phyloP scores from a whole-genome alignment of 2,113 vertebrate species.

The Haliaeetus leucogaster region DNA sequence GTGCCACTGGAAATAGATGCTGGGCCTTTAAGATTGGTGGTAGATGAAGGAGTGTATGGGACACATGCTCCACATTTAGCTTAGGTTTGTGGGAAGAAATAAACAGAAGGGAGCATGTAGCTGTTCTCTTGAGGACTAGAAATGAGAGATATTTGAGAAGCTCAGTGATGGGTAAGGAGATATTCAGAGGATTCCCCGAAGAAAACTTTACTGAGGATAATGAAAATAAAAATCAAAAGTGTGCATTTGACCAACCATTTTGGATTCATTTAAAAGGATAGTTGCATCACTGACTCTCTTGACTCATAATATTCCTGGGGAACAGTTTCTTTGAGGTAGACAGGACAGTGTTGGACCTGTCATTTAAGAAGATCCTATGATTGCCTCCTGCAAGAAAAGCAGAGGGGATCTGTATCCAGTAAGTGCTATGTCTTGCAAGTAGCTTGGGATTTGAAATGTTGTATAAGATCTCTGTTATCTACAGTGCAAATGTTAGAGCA shows the following conservation, averaged over 20 bases:
- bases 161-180: not conserved
- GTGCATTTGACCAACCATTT: not conserved
- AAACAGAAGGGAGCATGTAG: not conserved
- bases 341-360: not conserved
- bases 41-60: not conserved
- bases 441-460: not conserved
- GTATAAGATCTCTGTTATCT: not conserved
- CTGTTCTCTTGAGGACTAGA: not conserved
- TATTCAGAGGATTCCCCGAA: not conserved
- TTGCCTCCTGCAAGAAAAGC: not conserved
- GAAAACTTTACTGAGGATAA: not conserved
- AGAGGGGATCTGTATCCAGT: not conserved
- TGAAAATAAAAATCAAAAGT: not conserved
- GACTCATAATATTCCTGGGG: not conserved
- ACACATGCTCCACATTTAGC: not conserved
- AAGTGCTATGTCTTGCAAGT: not conserved
- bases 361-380: not conserved
- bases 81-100: not conserved
- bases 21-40: not conserved
- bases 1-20: not conserved
- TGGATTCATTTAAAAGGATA: not conserved
- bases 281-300: not conserved
- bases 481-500: not conserved
- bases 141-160: not conserved
- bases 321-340: not conserved